A percentile compares a stretch with the other conserved stretches of the same genome.
Conservation (phyloP, 92 coral and sea anemone species). For the Epizoanthus scotinus region DNA sequence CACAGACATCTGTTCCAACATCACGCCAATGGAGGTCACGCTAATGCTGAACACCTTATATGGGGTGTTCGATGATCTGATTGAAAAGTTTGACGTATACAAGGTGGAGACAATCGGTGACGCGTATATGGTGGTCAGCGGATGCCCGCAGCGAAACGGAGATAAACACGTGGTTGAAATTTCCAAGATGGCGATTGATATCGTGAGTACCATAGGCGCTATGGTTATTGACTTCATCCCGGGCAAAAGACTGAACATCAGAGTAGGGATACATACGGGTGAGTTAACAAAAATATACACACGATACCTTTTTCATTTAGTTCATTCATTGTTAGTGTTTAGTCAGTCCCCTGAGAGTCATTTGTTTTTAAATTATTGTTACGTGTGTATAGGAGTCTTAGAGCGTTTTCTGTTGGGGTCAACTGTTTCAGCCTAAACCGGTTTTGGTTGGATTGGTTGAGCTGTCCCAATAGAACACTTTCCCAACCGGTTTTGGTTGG, state of each 20-base stretch:
- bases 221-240: conserved; percentile 41
- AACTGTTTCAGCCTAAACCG: too few species aligned
- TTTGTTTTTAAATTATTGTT: too few species aligned
- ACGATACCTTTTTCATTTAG: too few species aligned
- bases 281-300: too few species aligned
- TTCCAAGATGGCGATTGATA: conserved; percentile 69
- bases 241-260: conserved; percentile 43
- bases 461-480: too few species aligned
- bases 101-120: conserved; percentile 74
- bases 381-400: too few species aligned
- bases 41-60: conserved; percentile 42
- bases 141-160: conserved; percentile 69
- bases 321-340: too few species aligned
- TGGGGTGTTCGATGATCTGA: conserved; percentile 58
- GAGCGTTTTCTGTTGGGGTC: too few species aligned
- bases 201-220: conserved; percentile 38
- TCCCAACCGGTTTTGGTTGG: too few species aligned
- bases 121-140: conserved; percentile 74
- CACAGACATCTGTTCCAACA: conserved; percentile 40
- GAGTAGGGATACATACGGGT: conserved; percentile 78
- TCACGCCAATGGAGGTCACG: conserved; percentile 50
- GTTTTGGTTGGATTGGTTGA: too few species aligned
- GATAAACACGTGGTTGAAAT: conserved; percentile 64
- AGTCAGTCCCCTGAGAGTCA: too few species aligned
- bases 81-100: conserved; percentile 68